Evolutionary conservation across 2,797 vertebrate genomes (phyloP).

Genomic region (Pangasius djambal): DNA sequence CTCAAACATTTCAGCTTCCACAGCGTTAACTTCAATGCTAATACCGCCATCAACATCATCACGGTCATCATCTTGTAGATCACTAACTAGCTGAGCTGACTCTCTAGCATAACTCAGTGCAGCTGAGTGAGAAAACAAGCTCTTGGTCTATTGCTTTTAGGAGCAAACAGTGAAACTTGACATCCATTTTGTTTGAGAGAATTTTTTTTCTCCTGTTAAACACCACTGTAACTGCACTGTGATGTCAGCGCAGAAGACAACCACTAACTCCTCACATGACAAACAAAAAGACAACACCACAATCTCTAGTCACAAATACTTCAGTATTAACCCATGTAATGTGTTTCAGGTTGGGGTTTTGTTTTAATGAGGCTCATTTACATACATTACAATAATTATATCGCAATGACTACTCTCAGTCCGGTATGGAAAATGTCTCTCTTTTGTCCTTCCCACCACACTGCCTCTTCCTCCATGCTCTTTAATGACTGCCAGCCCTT

Average conservation of each 20-base stretch:
- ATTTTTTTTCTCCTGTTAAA: background rate
- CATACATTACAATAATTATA: background rate
- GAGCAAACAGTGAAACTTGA: background rate
- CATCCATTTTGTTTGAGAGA: background rate
- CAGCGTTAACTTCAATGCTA: no score
- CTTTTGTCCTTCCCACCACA: slow-evolving; percentile 10
- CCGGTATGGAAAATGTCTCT: background rate
- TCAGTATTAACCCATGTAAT: background rate
- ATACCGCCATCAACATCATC: background rate
- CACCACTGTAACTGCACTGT: background rate
- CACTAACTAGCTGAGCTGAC: background rate
- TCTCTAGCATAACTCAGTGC: background rate
- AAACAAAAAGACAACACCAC: background rate
- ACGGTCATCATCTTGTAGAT: background rate
- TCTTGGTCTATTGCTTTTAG: background rate
- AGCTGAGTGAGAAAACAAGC: background rate
- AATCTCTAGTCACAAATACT: background rate
- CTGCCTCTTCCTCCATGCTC: slow-evolving; percentile 22
- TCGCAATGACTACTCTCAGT: background rate
- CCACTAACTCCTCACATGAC: background rate
- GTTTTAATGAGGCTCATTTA: background rate
- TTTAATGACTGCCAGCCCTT: slow-evolving; percentile 40
- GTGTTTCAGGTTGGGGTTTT: background rate
- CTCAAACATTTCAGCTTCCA: background rate
- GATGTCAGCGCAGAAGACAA: background rate